phyloP scores from a whole-genome alignment of 2,888 invertebrate genomes.

The Stomorhina lunata region DNA sequence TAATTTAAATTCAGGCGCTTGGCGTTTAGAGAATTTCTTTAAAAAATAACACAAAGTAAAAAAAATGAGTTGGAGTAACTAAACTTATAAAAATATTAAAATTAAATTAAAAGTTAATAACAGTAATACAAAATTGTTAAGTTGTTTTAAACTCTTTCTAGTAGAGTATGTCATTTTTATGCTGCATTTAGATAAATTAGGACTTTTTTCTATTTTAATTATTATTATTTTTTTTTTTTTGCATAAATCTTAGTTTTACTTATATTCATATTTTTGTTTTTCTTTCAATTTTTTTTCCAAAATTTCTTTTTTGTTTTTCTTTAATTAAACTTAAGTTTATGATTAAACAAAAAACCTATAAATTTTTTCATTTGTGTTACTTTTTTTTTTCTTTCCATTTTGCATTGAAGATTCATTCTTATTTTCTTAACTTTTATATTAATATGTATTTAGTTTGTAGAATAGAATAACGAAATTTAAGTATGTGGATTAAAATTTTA shows the following conservation, averaged over 20 bases:
- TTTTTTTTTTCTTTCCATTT: conserved; percentile 13
- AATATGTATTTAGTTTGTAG: conserved; percentile 14
- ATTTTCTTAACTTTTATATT: conserved; percentile 1
- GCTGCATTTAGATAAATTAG: neutral
- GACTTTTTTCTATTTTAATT: neutral
- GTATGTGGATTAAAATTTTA: conserved; percentile 29
- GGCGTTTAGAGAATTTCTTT: conserved; percentile 48
- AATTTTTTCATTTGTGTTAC: neutral
- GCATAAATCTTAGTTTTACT: neutral
- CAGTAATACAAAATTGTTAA: conserved; percentile 53
- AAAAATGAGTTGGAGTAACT: conserved; percentile 46
- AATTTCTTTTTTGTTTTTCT: conserved; percentile 3
- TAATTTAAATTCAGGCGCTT: conserved; percentile 26
- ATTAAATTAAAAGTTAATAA: conserved; percentile 30
- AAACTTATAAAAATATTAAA: conserved; percentile 30
- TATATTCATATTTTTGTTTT: conserved; percentile 22
- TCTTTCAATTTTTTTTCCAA: conserved; percentile 8
- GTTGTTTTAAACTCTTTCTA: neutral
- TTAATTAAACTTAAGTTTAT: conserved; percentile 19
- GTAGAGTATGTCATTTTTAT: conserved; percentile 44
- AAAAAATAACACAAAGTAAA: conserved; percentile 24
- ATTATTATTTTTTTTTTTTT: neutral
- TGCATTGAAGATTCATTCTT: conserved; percentile 50
- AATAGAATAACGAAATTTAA: conserved; percentile 13
- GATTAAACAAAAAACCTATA: neutral